Evolutionary conservation across 2,797 vertebrate genomes (phyloP).

Genomic region (Pterois miles): DNA sequence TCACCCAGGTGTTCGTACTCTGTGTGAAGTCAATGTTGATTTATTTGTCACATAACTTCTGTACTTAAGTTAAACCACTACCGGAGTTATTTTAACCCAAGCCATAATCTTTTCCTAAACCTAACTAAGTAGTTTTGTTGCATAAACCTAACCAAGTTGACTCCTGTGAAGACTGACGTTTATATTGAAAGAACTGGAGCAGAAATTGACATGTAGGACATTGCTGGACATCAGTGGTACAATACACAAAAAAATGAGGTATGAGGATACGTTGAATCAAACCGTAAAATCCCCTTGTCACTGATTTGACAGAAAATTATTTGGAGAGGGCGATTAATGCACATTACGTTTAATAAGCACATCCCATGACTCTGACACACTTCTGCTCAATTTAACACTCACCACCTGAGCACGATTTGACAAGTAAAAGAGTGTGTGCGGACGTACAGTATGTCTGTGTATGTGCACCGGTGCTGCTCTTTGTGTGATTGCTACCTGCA

Average conservation of each 20-base stretch:
- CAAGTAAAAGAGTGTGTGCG: slow-evolving; percentile 19
- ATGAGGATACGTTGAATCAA: neutral
- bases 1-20: no score
- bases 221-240: accelerated
- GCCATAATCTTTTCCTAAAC: no score
- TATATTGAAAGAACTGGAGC: no score
- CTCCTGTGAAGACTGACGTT: no score
- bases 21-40: no score
- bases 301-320: slow-evolving; percentile 23
- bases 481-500: slow-evolving; percentile 42
- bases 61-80: no score
- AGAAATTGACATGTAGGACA: no score
- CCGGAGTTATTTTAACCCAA: no score
- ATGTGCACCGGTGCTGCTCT: slow-evolving; percentile 2
- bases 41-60: no score
- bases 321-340: slow-evolving; percentile 19
- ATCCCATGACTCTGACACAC: slow-evolving; percentile 42
- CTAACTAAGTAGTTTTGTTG: no score
- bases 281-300: slow-evolving; percentile 1
- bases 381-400: slow-evolving; percentile 40
- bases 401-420: slow-evolving; percentile 25
- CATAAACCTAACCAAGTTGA: no score
- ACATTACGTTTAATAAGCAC: slow-evolving; percentile 48
- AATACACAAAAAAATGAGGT: no score
- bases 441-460: neutral